Percentiles rank a stretch among this genome's conserved stretches.
phyloP scores from a whole-genome alignment of 2,797 vertebrate genomes.

The Crax fasciolata region DNA sequence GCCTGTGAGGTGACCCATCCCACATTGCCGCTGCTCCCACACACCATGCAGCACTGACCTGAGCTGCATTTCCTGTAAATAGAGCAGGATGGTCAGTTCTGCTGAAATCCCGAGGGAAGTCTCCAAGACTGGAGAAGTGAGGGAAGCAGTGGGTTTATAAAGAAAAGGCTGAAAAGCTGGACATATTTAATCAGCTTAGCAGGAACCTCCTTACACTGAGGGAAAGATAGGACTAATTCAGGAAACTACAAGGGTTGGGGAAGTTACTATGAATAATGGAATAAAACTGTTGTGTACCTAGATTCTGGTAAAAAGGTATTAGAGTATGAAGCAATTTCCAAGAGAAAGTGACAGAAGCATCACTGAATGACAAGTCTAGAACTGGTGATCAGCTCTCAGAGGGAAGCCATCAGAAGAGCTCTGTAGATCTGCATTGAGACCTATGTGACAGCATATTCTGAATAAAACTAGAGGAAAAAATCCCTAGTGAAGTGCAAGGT shows the following conservation, averaged over 20 bases:
- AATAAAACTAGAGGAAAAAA: background rate
- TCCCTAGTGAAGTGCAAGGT: background rate
- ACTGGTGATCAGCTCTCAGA: background rate
- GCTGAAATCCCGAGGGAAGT: background rate
- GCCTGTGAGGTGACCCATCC: background rate
- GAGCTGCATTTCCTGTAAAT: background rate
- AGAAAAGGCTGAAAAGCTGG: background rate
- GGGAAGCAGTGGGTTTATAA: background rate
- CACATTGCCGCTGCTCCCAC: background rate
- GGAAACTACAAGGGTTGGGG: background rate
- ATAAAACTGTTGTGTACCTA: background rate
- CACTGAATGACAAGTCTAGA: background rate
- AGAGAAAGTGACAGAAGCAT: conserved; percentile 3
- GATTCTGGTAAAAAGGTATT: background rate
- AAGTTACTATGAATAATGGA: conserved; percentile 3
- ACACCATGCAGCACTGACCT: background rate
- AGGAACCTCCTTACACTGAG: background rate
- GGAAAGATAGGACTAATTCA: conserved; percentile 1
- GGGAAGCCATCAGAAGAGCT: background rate
- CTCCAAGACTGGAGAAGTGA: background rate
- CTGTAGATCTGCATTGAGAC: background rate
- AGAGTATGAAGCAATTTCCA: background rate
- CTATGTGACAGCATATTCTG: background rate
- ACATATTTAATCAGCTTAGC: background rate
- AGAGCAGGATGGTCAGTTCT: background rate